Percentiles rank a stretch among this genome's conserved stretches.
phyloP scores from a whole-genome alignment of 2,888 invertebrate genomes.

The Antheraea assamensis region DNA sequence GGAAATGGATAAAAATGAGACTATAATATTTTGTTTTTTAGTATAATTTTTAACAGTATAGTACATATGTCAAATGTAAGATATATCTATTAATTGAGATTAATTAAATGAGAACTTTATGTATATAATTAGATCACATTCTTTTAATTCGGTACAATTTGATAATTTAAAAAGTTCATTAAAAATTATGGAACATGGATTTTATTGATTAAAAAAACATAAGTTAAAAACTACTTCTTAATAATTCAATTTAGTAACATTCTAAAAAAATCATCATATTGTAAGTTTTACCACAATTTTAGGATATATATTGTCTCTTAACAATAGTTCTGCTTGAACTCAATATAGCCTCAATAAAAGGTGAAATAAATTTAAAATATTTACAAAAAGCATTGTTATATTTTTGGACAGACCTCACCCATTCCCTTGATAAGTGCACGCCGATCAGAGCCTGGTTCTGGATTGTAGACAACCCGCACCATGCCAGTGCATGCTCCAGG shows the following conservation, averaged over 20 bases:
- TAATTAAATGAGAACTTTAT: no score
- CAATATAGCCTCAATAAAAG: neutral
- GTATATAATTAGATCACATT: neutral
- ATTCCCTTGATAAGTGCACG: slow-evolving; percentile 93
- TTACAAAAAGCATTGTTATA: neutral
- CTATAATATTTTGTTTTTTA: no score
- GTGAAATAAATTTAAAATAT: neutral
- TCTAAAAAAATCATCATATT: neutral
- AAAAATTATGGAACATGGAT: neutral
- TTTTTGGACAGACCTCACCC: slow-evolving; percentile 78
- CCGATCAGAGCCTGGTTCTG: slow-evolving; percentile 84
- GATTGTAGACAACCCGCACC: slow-evolving; percentile 91
- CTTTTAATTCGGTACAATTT: neutral
- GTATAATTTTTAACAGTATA: no score
- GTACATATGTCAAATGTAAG: no score
- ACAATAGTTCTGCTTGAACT: no score
- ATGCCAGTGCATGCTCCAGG: slow-evolving; percentile 84
- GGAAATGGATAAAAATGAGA: slow-evolving; percentile 23
- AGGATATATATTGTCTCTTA: neutral
- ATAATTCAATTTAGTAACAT: neutral
- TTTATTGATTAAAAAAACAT: neutral
- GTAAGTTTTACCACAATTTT: neutral
- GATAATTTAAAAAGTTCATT: neutral
- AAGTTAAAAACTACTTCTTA: neutral
- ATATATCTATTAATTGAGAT: no score